Percentiles rank a stretch among this genome's conserved stretches.
Evolutionary conservation across 2,888 invertebrate species (phyloP).

Genomic region (Stenchaetothrips biformis): DNA sequence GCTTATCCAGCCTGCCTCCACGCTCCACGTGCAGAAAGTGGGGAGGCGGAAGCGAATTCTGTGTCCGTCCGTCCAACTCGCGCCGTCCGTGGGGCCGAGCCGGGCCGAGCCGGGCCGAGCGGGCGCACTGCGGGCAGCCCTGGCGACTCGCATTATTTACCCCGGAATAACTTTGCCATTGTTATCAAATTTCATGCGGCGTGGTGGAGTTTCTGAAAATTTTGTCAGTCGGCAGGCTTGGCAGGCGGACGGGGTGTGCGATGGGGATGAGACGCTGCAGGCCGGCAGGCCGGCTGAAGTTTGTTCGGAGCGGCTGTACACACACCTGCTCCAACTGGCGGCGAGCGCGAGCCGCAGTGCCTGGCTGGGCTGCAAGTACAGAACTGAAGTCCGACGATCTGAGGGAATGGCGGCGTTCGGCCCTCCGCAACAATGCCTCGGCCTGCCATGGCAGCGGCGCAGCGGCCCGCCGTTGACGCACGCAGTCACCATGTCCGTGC

Average conservation of each 20-base stretch:
- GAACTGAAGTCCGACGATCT: no score
- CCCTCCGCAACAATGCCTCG: no score
- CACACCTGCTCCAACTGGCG: neutral
- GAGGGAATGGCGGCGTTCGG: no score
- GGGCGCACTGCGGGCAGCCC: neutral
- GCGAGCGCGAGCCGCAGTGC: no score
- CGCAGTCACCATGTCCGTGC: neutral
- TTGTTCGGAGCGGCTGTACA: neutral
- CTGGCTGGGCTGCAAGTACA: no score
- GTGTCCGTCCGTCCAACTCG: neutral
- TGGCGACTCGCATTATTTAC: neutral
- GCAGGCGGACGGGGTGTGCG: neutral
- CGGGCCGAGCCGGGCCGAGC: no score
- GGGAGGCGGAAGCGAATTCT: neutral
- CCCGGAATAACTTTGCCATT: neutral
- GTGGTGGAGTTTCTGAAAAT: conserved; percentile 10
- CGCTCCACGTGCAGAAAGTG: neutral
- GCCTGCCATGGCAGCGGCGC: no score
- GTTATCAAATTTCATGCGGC: neutral
- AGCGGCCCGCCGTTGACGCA: no score
- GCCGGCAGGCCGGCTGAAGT: neutral
- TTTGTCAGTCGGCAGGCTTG: neutral
- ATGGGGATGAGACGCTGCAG: no score
- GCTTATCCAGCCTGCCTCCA: neutral
- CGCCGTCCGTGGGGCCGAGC: neutral